Base-by-base conservation (phyloP, 1,140 invertebrate genomes). In the Drosophila parabipectinata region DNA sequence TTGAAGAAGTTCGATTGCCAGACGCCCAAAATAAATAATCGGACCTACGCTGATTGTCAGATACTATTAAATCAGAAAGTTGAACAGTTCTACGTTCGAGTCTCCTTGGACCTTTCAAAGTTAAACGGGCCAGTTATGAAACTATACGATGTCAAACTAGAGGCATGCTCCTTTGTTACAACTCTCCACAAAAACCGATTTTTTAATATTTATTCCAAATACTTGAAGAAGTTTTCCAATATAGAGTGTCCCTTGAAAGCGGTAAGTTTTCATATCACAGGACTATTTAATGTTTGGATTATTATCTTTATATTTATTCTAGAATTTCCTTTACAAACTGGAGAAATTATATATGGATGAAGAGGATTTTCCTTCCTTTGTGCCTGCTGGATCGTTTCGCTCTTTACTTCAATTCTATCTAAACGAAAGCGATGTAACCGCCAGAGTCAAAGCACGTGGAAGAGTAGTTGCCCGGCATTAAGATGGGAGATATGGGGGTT, bases 171-270 rank as follows among this genome's bases (percentile, higher is more conserved):
- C 0, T 62, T 84, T 2, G 3, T 85, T 0, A 44, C n/a, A n/a
- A 74, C 21, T n/a, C 2, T 51, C 0, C 73, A 84, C 3, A 77
- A 73, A 9, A 87, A 77, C 24, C 34, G 24, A 18, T 9, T 79
- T 0, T 34, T 84, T 5, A 76, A 41, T 9, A 50, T 61, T 0
- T 76, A 51, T n/a, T 12, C 55, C 0, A 80, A 48, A 6, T 55
- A 26, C n/a, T 48, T 84, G 1, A 45, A 47, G 8, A 34, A 53
- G 14, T 50, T 45, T 44, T 41, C 63, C 0, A 59, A 56, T 41
- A 6, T 37, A 0, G 8, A 24, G 12, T 84, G 81, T 50, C 81
- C 81, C 0, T 21, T 84, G 0, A 77, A 67, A 34, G 77, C 77
- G 45, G 81, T 84, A 12, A 34, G 72, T 30, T 15, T 3, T 47